Base-by-base conservation (phyloP, 2,797 vertebrate species). In the Falco concolor region DNA sequence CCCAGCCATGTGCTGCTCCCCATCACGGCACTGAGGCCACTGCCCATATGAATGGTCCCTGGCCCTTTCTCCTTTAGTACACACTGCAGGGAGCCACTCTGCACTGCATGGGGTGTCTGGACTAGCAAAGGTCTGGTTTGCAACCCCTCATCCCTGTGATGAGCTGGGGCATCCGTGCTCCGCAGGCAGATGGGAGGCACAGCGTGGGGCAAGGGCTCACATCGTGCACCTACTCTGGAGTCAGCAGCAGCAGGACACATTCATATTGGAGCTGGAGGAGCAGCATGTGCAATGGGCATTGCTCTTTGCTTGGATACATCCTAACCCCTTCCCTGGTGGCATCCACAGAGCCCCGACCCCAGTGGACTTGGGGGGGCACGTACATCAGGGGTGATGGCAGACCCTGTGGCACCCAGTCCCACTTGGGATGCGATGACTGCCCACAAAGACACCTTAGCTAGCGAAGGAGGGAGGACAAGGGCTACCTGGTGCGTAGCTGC, bases 1-100 rank as follows among this genome's bases (percentile, higher is more conserved):
- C 15, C 4, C 2, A 1, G 47, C 36, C 6, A 1, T 5, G 11
- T 38, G 30, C 54, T 78, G 76, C 60, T 89, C 70, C 40, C 30
- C 74, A 5, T 2, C 8, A 1, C 0, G 0, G 56, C 52, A 21
- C 49, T 8, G 25, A 12, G 30, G 45, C 34, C 52, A 38, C 47
- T 14, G 32, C 40, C 25, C 45, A 45, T 13, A 7, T 5, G 50
- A 76, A 23, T 8, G 49, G 38, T 52, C 59, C 57, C 28, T 60
- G 72, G 15, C 28, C 50, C 30, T 52, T 54, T 64, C 22, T 79
- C 63, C 68, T 61, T 52, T 1, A 1, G 28, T 49, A 77, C 2
- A 1, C 5, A 1, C 9, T 27, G 21, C 45, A 42, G 64, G 45
- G 28, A 73, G 50, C 32, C 1, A 4, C 22, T 54, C 54, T 27